phyloP scores from a whole-genome alignment of 1,140 invertebrate genomes.

The Eueides isabella region DNA sequence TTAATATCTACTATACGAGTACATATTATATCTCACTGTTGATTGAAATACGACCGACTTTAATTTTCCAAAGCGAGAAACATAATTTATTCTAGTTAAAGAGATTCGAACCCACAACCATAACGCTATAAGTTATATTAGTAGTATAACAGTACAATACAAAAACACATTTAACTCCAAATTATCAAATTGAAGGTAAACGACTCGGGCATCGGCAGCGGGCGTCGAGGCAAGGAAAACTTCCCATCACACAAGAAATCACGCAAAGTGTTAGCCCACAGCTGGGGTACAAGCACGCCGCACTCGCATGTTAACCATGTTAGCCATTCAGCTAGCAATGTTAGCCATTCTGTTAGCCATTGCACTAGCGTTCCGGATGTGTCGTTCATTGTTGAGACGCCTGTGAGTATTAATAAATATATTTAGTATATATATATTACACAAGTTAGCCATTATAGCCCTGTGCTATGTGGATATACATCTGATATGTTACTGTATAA shows the following conservation, averaged over 20 bases:
- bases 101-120: not conserved
- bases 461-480: too few species aligned
- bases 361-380: slow-evolving; percentile 79
- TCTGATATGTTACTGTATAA: too few species aligned
- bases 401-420: slow-evolving; percentile 82
- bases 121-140: too few species aligned
- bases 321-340: not conserved
- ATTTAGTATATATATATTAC: not conserved
- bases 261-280: slow-evolving; percentile 88
- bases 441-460: too few species aligned
- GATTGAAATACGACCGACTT: too few species aligned
- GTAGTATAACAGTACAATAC: too few species aligned
- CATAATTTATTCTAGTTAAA: too few species aligned
- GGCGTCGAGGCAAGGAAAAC: slow-evolving; percentile 86
- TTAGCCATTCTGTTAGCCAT: not conserved
- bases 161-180: not conserved
- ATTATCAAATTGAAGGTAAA: slow-evolving; percentile 48
- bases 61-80: too few species aligned
- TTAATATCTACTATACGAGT: too few species aligned
- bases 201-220: slow-evolving; percentile 74
- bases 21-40: too few species aligned
- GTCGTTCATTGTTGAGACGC: slow-evolving; percentile 87
- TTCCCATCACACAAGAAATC: slow-evolving; percentile 85
- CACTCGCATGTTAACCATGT: slow-evolving; percentile 32
- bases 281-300: slow-evolving; percentile 85